A percentile compares a stretch with the other conserved stretches of the same genome.
These are phyloP conservation scores for Galbula dea DNA, from an alignment of 2,113 vertebrate genomes.

Conservation along the genomic window DNA sequence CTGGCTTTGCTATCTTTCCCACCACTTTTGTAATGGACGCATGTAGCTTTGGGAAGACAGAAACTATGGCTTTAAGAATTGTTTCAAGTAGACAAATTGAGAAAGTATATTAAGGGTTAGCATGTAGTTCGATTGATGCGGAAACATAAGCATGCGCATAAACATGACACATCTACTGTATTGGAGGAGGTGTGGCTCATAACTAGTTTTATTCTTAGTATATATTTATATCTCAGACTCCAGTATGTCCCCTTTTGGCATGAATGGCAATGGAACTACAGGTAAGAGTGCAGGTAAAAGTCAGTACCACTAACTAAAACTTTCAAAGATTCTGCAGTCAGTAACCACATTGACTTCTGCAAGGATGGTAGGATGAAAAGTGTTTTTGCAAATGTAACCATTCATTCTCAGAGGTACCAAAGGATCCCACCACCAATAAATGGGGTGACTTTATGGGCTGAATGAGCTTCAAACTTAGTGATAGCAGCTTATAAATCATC, in stretches of 20 bases:
- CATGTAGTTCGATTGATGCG: not conserved
- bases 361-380: not conserved
- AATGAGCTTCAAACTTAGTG: not conserved
- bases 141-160: fast-evolving
- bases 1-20: not conserved
- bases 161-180: not conserved
- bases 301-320: not conserved
- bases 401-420: not conserved
- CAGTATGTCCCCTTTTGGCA: not conserved
- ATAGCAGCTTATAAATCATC: not conserved
- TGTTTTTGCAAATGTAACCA: not conserved
- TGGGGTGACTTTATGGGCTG: not conserved
- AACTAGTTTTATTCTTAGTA: not conserved
- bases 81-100: not conserved
- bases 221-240: not conserved
- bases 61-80: not conserved
- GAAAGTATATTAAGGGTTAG: not conserved
- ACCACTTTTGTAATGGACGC: not conserved
- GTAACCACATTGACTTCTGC: not conserved
- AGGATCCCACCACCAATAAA: not conserved
- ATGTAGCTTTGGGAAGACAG: not conserved
- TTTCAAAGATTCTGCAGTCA: not conserved
- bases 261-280: not conserved
- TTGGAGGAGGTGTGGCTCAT: not conserved
- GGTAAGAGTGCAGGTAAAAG: not conserved